Conservation (phyloP, 2,888 invertebrate species). For the Troglohyphantes excavatus region DNA sequence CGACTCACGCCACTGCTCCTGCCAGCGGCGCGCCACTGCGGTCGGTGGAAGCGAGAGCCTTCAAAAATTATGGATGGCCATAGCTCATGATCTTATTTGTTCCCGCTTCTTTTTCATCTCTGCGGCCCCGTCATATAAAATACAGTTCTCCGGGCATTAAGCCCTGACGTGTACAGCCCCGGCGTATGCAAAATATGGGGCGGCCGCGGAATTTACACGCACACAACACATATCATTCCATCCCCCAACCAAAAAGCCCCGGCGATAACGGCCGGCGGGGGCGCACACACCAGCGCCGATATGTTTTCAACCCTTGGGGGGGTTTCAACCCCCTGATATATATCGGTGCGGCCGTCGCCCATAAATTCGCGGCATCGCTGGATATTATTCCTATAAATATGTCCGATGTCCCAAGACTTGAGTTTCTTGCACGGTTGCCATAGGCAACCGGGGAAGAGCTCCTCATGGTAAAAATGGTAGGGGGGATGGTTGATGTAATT, state of each 20-base stretch:
- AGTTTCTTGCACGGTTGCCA: conserved; percentile 76
- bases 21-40: conserved; percentile 5
- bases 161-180: conserved; percentile 74
- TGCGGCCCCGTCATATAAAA: conserved; percentile 76
- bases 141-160: conserved; percentile 78
- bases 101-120: conserved; percentile 77
- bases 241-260: conserved; percentile 65
- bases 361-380: conserved; percentile 76
- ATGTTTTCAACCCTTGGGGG: conserved; percentile 69
- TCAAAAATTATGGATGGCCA: conserved; percentile 76
- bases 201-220: conserved; percentile 78
- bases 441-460: conserved; percentile 67
- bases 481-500: conserved; percentile 75
- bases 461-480: conserved; percentile 19
- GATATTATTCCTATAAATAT: conserved; percentile 79
- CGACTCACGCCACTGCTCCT: conserved; percentile 67
- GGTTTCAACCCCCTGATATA: conserved; percentile 68
- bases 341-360: conserved; percentile 76
- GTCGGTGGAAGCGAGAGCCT: conserved; percentile 64
- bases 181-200: conserved; percentile 79
- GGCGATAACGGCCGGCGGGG: conserved; percentile 74
- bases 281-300: conserved; percentile 49
- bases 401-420: conserved; percentile 77
- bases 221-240: conserved; percentile 78
- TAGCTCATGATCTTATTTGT: conserved; percentile 78